phyloP scores from a whole-genome alignment of 2,113 vertebrate genomes.

The Trichechus manatus region DNA sequence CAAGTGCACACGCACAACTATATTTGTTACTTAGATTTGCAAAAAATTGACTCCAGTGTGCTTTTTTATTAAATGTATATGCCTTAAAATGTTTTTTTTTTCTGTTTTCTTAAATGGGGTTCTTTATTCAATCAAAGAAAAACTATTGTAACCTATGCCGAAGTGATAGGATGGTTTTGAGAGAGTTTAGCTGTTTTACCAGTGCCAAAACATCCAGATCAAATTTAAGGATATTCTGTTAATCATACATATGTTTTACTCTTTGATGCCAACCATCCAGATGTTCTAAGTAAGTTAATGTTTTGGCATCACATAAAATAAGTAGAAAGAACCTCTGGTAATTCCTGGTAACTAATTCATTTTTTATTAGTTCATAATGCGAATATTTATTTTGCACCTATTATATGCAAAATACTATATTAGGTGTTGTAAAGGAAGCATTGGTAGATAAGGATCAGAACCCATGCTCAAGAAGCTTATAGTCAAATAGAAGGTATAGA shows the following conservation, averaged over 20 bases:
- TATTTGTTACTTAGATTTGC: not conserved
- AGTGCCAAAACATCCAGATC: not conserved
- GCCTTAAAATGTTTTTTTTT: not conserved
- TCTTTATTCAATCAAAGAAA: slow-evolving; percentile 59
- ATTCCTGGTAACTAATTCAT: slow-evolving; percentile 24
- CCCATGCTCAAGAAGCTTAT: not conserved
- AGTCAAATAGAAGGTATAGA: not conserved
- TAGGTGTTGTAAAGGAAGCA: not conserved
- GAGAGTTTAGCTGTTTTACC: not conserved
- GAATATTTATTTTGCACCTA: slow-evolving; percentile 44
- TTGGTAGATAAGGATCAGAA: not conserved
- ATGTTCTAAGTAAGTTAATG: slow-evolving; percentile 14
- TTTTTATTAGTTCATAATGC: not conserved
- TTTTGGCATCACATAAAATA: slow-evolving; percentile 39
- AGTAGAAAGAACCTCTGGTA: not conserved
- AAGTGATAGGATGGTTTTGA: not conserved
- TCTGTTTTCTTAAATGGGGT: not conserved
- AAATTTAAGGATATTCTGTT: slow-evolving; percentile 45
- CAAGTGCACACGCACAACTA: not conserved
- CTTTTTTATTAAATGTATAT: not conserved
- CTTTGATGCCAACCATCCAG: slow-evolving; percentile 30
- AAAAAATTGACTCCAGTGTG: slow-evolving; percentile 2
- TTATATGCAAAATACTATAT: not conserved
- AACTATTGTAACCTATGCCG: not conserved
- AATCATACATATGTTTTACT: slow-evolving; percentile 47